These are phyloP conservation scores for Menidia menidia DNA, from an alignment of 2,797 vertebrate species.

Conservation along the genomic window DNA sequence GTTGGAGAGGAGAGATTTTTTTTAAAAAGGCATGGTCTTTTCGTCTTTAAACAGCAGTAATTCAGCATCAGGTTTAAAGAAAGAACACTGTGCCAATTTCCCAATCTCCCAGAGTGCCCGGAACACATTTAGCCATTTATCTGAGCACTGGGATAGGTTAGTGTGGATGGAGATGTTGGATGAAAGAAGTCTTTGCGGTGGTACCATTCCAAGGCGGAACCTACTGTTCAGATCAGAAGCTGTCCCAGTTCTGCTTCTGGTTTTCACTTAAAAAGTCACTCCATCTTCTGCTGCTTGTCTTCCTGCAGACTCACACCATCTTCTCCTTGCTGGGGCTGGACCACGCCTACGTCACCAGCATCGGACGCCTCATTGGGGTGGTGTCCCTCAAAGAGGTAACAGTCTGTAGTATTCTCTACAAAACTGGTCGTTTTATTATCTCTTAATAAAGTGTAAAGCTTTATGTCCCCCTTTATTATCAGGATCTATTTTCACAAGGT, in stretches of 20 bases:
- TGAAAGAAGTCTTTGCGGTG: neutral
- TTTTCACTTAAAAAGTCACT: constrained; percentile 12
- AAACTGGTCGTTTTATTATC: neutral
- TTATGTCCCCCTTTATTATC: neutral
- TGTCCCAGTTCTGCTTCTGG: neutral
- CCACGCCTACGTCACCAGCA: constrained; percentile 96
- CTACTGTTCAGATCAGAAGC: constrained; percentile 10
- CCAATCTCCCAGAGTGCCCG: constrained; percentile 9
- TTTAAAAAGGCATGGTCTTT: too few species aligned
- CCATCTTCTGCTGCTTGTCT: neutral
- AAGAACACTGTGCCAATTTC: neutral
- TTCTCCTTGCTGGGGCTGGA: constrained; percentile 95
- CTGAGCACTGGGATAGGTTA: constrained; percentile 1
- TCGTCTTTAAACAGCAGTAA: neutral
- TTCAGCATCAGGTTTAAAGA: neutral
- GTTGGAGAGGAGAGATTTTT: too few species aligned
- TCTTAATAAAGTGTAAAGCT: neutral
- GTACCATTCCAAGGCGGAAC: constrained; percentile 19
- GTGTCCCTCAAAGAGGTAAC: constrained; percentile 95
- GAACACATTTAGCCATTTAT: constrained; percentile 33
- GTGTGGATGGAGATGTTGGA: neutral
- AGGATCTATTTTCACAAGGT: neutral
- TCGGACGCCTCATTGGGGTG: constrained; percentile 93
- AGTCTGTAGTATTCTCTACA: neutral
- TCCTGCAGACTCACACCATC: constrained; percentile 91